These are phyloP conservation scores for Taenaris catops DNA, from an alignment of 2,888 invertebrate genomes.

Conservation along the genomic window DNA sequence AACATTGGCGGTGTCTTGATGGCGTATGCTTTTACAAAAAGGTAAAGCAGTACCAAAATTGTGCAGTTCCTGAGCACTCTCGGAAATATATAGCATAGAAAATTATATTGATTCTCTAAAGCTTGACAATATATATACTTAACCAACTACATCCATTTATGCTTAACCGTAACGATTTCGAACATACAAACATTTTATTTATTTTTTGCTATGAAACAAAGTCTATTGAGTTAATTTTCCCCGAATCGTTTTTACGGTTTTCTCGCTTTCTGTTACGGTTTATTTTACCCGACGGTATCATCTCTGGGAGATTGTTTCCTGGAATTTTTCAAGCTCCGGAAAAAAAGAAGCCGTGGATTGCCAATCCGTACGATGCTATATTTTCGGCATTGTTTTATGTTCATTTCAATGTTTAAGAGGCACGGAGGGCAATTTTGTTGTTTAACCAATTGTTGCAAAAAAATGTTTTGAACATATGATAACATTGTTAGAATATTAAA, in stretches of 20 bases:
- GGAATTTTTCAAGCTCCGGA: conserved; percentile 50
- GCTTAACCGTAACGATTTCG: not conserved
- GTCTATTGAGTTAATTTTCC: conserved; percentile 65
- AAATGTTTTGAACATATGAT: no score
- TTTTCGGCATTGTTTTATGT: conserved; percentile 25
- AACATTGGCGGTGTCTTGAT: no score
- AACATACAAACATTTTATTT: conserved; percentile 14
- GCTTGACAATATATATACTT: no score
- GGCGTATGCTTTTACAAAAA: no score
- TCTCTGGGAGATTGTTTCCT: conserved; percentile 68
- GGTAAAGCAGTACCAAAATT: no score
- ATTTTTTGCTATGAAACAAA: conserved; percentile 21
- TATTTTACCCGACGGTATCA: conserved; percentile 71
- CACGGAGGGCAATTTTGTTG: conserved; percentile 20
- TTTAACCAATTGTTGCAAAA: no score
- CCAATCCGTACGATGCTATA: conserved; percentile 28
- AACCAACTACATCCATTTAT: no score
- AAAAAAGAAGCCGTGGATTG: conserved; percentile 42
- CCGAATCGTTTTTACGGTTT: conserved; percentile 67
- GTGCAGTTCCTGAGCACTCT: no score
- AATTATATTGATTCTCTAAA: no score
- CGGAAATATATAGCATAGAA: no score
- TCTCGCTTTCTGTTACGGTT: conserved; percentile 65
- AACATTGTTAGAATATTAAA: no score
- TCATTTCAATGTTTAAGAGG: conserved; percentile 24